Base-by-base conservation (phyloP, 2,888 invertebrate genomes). In the Hypolimnas misippus region DNA sequence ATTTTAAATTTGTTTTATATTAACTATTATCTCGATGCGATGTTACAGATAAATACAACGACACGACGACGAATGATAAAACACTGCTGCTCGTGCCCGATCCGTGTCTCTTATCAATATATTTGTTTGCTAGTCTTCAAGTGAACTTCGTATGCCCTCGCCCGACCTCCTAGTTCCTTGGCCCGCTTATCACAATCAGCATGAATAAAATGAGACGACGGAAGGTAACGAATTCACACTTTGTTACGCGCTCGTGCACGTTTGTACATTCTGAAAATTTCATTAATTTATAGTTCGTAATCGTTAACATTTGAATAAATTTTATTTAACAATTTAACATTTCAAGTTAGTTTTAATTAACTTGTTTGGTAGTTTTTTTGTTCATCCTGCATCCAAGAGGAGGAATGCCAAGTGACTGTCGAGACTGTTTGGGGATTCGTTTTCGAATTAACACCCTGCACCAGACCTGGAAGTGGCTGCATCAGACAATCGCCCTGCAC, bases 391-490 rank as follows among this genome's bases (percentile, higher is more conserved):
- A 88, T 86, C 85, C 91, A 92, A 90, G 90, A 92, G 79, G 87
- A 92, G 92, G 92, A 91, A 93, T 93, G 92, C 92, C 83, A 94
- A 95, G 93, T 93, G 94, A 94, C 93, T 95, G 94, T 87, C 94
- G 95, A 87, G 96, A 96, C 89, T 96, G 96, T 94, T 93, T 97
- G 94, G 96, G 96, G 93, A 96, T 97, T 93, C 96, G 97, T 92
- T 95, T 94, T 94, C 96, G 97, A 93, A 95, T 96, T 90, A 96
- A 95, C 92, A 94, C 95, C 92, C 95, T 97, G 92, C 97, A 97
- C 92, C 97, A 97, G 92, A 97, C 97, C 84, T 97, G 96, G 96
- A 97, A 97, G 97, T 97, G 97, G 97, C 93, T 97, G 87, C 97
- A 97, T 87, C 97, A 97, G 89, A 97, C 97, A 72, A 96, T 96